Evolutionary conservation across 2,113 vertebrate genomes (phyloP), one percentile per base, ranked within the genome.

Genomic region (Pseudopodoces humilis): DNA sequence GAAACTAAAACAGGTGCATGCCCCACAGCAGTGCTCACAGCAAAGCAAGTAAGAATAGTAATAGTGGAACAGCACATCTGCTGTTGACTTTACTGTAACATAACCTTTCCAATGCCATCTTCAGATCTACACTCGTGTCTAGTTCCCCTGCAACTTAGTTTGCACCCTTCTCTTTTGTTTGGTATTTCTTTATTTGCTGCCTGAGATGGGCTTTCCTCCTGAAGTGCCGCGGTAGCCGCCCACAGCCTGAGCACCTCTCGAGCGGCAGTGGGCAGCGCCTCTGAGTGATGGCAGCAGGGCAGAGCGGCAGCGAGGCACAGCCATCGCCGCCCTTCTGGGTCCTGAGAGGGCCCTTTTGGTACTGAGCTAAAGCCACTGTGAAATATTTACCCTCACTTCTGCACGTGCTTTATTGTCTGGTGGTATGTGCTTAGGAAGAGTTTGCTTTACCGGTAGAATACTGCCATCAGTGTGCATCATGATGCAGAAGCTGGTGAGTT

Each of bases 1-100:
- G 83, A 86, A 92, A 81, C 82, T 90, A n/a, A 83, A 94, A 84
- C 96, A 96, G 92, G 95, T 95, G 92, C 93, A 92, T 90, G 83
- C 86, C 93, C 86, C 91, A 90, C 28, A 96, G 95, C 94, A 82
- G 83, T 25, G 90, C 95, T 94, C 80, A 88, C 18, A 96, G 93
- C 93, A 88, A 96, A 76, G 83, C 92, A 62, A 81, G 88, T 90
- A 93, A 94, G 83, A 93, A 92, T 8, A 93, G 86, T 75, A 84
- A 86, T 58, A 90, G 76, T 28, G 44, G 44, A 93, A 56, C 80
- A 90, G 88, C 93, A 84, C 92, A 95, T 93, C 95, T 95, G 95
- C 94, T 93, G 71, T 84, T 92, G 96, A 71, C 94, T 93, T 88
- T 53, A 71, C 80, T 9, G 6, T 69, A 88, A 65, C 62, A 71